Conservation (phyloP, 2,888 invertebrate species). For the Julus scandinavius region DNA sequence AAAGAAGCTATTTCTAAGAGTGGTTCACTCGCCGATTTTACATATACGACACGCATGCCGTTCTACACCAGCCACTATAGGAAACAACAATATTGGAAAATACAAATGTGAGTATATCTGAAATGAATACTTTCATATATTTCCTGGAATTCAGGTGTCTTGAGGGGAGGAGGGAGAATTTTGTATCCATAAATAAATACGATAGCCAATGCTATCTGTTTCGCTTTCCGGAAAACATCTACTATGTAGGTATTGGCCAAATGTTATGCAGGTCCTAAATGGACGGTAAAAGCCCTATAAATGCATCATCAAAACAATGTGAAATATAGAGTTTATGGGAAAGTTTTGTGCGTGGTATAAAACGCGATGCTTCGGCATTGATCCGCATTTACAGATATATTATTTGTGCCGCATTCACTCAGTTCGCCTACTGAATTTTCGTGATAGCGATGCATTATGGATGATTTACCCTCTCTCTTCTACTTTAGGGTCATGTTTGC, state of each 20-base stretch:
- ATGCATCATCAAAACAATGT: not conserved
- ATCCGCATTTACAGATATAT: not conserved
- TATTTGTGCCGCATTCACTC: not conserved
- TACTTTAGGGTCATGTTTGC: not conserved
- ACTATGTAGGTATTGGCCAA: not conserved
- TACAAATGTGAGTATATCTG: not conserved
- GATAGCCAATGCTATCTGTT: not conserved
- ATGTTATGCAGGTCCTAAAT: not conserved
- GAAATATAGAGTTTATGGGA: not conserved
- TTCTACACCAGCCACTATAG: not conserved
- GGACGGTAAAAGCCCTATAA: not conserved
- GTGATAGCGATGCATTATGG: not conserved
- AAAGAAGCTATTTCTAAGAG: not conserved
- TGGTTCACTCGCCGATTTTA: not conserved
- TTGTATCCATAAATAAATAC: not conserved
- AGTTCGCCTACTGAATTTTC: not conserved
- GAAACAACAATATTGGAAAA: not conserved
- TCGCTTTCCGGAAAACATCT: not conserved
- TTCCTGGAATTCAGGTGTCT: not conserved
- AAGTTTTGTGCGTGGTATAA: not conserved
- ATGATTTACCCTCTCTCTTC: not conserved
- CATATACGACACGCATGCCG: not conserved
- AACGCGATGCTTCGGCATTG: not conserved
- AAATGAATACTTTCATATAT: not conserved
- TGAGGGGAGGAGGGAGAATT: not conserved